Evolutionary conservation across 2,888 invertebrate species (phyloP), one percentile per base, ranked within the genome.

Genomic region (Meganola albula): DNA sequence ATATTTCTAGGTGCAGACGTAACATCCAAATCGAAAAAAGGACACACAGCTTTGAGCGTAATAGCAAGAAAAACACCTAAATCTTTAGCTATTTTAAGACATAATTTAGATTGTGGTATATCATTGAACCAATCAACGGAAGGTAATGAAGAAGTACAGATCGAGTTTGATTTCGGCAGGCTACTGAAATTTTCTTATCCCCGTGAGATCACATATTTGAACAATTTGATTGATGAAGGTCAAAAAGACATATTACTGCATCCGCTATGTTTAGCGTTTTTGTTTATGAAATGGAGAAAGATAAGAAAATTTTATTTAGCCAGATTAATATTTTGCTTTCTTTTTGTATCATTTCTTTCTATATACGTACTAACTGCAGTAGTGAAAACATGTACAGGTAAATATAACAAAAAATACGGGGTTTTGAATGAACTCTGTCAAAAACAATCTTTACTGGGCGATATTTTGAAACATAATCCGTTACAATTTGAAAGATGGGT

Each of bases 241-340:
- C 95, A 95, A 64, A 95, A 95, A 66, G 93, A 94, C 58, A 92
- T 96, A 46, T 76, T 96, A 24, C 88, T 93, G 48, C 96, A 96
- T 83, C 96, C 96, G 0, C 74, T 96, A 1, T 95, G 95, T 65
- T 93, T 95, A 7, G 94, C 95, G 0, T 96, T 96, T 73, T 82
- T 96, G 4, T 92, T 95, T 71, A 89, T 96, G 60, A 96, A 96
- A 65, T 96, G 96, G 96, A 91, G 93, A 49, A 94, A 95, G 74
- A 95, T 96, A 56, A 88, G 95, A 36, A 94, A 94, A 67, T 96
- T 94, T 74, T 96, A 95, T 71, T 90, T 94, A 31, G 93, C 92
- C 0, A 87, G 94, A 39, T 85, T 95, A 38, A 87, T 94, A 28
- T 93, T 94, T 66, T 93, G 93, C 72, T 90, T 93, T 40, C 85